These are phyloP conservation scores for Gracilinanus agilis DNA, from an alignment of 2,113 vertebrate genomes.

Conservation along the genomic window DNA sequence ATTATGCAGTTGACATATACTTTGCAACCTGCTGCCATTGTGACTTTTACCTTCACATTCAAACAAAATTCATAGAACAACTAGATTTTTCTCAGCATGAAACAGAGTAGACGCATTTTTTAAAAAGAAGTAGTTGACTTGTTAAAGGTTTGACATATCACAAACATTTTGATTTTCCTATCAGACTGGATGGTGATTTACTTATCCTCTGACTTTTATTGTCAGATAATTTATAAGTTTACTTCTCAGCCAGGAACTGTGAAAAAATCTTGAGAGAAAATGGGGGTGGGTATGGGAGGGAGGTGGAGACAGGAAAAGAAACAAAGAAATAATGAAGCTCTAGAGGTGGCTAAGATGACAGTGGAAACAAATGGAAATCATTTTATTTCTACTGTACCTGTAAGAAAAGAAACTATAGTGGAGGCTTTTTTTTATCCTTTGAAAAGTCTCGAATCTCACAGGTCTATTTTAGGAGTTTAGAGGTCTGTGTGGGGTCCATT, in stretches of 20 bases:
- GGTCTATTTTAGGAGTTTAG: constrained; percentile 58
- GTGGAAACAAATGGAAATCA: constrained; percentile 57
- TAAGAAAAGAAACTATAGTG: constrained; percentile 45
- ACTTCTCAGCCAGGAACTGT: constrained; percentile 51
- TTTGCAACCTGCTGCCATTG: constrained; percentile 19
- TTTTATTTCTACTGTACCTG: constrained; percentile 43
- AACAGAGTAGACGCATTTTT: constrained; percentile 43
- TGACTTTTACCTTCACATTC: constrained; percentile 3
- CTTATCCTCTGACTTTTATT: constrained; percentile 53
- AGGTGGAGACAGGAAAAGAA: constrained; percentile 2
- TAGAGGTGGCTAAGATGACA: constrained; percentile 26
- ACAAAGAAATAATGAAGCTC: constrained; percentile 46
- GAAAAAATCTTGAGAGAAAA: constrained; percentile 50
- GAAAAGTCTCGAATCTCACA: constrained; percentile 46
- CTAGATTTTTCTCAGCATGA: constrained; percentile 16
- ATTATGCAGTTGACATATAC: constrained; percentile 12
- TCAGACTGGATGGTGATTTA: constrained; percentile 59
- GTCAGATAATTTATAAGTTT: constrained; percentile 66
- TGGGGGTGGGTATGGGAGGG: background rate
- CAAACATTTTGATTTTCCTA: constrained; percentile 67
- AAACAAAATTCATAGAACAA: constrained; percentile 40
- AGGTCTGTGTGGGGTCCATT: constrained; percentile 6
- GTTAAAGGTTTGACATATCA: constrained; percentile 62
- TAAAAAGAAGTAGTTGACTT: constrained; percentile 70
- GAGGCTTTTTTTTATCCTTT: constrained; percentile 18